These are phyloP conservation scores for Clarias pachynema DNA, from an alignment of 2,797 vertebrate genomes.

Conservation along the genomic window DNA sequence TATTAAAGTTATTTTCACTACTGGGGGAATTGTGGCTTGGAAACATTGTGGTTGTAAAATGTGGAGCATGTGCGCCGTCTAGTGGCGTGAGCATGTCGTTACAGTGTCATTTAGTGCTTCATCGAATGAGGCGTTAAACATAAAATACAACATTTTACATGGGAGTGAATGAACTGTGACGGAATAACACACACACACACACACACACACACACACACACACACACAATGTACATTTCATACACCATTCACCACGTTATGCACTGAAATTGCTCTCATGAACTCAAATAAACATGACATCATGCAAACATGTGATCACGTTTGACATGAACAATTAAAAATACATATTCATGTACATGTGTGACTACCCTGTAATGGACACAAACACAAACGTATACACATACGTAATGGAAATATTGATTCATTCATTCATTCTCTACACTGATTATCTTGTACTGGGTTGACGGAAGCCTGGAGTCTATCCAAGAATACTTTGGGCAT, in stretches of 20 bases:
- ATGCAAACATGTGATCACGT: neutral
- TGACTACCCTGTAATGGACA: no score
- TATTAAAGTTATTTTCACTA: slow-evolving; percentile 77
- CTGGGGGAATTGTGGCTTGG: slow-evolving; percentile 60
- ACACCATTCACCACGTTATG: neutral
- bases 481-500: no score
- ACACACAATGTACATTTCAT: no score
- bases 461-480: no score
- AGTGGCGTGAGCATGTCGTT: neutral
- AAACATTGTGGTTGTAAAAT: slow-evolving; percentile 36
- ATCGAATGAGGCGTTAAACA: neutral
- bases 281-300: neutral
- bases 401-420: no score
- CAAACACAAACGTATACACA: no score
- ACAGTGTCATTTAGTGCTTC: neutral
- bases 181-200: neutral
- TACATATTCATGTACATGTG: no score
- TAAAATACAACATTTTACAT: neutral
- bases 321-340: neutral
- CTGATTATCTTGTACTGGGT: no score
- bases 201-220: slow-evolving; percentile 2
- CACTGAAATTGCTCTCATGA: neutral
- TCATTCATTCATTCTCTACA: no score
- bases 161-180: no score
- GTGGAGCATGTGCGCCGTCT: slow-evolving; percentile 8